A percentile compares a stretch with the other conserved stretches of the same genome.
phyloP scores from a whole-genome alignment of 2,113 vertebrate genomes.

The Cettia cetti region DNA sequence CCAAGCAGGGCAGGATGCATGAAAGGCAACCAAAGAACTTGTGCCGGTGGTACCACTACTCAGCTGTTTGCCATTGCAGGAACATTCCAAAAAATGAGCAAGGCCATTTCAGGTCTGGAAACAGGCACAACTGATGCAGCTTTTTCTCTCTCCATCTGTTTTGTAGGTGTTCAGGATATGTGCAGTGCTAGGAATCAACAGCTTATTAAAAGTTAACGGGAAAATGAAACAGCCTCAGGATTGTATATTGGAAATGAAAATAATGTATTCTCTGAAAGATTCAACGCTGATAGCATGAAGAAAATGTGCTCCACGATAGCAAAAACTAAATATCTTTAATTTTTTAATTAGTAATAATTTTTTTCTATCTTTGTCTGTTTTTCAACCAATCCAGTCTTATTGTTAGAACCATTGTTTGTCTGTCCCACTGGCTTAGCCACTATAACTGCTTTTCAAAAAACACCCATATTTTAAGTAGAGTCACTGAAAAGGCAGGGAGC shows the following conservation, averaged over 20 bases:
- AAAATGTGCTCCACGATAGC: background rate
- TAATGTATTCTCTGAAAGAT: background rate
- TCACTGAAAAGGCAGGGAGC: background rate
- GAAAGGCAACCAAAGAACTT: background rate
- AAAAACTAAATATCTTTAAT: background rate
- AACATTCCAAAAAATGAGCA: background rate
- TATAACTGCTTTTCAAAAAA: background rate
- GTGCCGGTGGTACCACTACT: background rate
- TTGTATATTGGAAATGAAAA: background rate
- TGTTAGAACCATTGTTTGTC: background rate
- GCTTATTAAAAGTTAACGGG: background rate
- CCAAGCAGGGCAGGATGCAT: background rate
- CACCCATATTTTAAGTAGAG: background rate
- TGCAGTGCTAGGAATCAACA: background rate
- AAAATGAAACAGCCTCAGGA: background rate
- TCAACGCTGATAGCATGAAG: background rate
- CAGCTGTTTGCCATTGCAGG: background rate
- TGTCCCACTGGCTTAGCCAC: background rate
- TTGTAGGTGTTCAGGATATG: background rate
- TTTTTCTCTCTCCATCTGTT: background rate
- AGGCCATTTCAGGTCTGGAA: conserved; percentile 4
- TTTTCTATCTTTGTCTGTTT: background rate
- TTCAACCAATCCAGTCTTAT: background rate
- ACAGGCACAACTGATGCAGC: background rate
- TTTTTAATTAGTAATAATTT: background rate